Base-by-base conservation (phyloP, 2,888 invertebrate species). In the Hirtodrosophila duncani region DNA sequence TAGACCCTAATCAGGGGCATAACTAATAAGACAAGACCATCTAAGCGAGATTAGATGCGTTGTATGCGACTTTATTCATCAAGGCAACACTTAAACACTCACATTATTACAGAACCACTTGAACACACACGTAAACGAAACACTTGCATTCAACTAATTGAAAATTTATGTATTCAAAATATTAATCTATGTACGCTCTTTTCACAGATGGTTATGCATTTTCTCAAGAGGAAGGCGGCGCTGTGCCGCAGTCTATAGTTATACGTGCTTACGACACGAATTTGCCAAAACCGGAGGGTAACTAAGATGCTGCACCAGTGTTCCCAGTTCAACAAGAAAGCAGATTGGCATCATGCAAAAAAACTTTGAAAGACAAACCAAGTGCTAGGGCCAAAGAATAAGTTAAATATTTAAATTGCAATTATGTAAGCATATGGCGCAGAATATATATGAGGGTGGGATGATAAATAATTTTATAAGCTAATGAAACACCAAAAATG, bases 151-250 rank as follows among this genome's bases (percentile, higher is more conserved):
- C n/a, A n/a, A n/a, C n/a, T n/a, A n/a, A 8, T 29, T 9, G 8
- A 26, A 26, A 6, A 4, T n/a, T 8, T 6, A 6, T 18, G n/a
- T 17, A 1, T 33, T 5, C 13, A 30, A 5, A 30, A 11, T 11
- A 20, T 20, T 20, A 6, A 20, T 20, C 7, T 20, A 20, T 20
- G 4, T 20, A 20, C 7, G 20, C 4, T 6, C 10, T 9, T 9
- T 53, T 8, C 56, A 9, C 64, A 98, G 97, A 97, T 92, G 98
- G 98, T 64, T 98, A 94, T 89, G 98, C 99, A 70, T 99, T 99
- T 89, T 99, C 98, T 30, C 99, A 99, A 92, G 99, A 99, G 89
- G 99, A 99, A 89, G 95, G 97, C 84, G 98, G 97, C 68, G 94
- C 93, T 80, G 95, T 99, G 63, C 93, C 96, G 39, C 95, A 98